These are phyloP conservation scores for Vanessa tameamea DNA, from an alignment of 1,140 invertebrate genomes.

Conservation along the genomic window DNA sequence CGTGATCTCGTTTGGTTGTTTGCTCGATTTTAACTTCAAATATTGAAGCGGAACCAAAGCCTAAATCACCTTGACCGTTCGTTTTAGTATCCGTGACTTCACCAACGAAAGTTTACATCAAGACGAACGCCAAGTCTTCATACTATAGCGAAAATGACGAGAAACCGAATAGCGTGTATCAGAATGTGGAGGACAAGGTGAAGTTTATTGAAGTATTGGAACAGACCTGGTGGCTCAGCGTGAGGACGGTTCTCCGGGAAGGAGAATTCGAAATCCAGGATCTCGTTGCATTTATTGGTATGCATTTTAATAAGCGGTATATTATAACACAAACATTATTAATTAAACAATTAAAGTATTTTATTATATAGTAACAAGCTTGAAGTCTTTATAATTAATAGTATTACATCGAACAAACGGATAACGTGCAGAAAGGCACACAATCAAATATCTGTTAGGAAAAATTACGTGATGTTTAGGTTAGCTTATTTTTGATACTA, in stretches of 20 bases:
- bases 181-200: constrained; percentile 50
- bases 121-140: constrained; percentile 65
- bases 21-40: constrained; percentile 19
- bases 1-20: constrained; percentile 27
- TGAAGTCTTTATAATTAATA: no score
- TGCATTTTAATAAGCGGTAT: constrained; percentile 19
- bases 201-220: constrained; percentile 62
- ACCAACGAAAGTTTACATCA: constrained; percentile 73
- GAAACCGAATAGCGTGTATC: constrained; percentile 36
- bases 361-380: no score
- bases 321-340: not conserved
- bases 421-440: no score
- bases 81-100: constrained; percentile 76
- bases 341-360: not conserved
- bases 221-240: constrained; percentile 60
- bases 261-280: constrained; percentile 75
- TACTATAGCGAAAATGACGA: constrained; percentile 77
- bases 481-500: no score
- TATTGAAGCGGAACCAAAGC: constrained; percentile 27
- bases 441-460: no score
- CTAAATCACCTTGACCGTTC: constrained; percentile 51
- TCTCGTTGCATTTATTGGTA: constrained; percentile 76
- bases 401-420: no score
- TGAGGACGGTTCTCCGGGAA: constrained; percentile 66
- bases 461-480: no score